Base-by-base conservation (phyloP, 2,797 vertebrate species). In the Xenentodon cancila region DNA sequence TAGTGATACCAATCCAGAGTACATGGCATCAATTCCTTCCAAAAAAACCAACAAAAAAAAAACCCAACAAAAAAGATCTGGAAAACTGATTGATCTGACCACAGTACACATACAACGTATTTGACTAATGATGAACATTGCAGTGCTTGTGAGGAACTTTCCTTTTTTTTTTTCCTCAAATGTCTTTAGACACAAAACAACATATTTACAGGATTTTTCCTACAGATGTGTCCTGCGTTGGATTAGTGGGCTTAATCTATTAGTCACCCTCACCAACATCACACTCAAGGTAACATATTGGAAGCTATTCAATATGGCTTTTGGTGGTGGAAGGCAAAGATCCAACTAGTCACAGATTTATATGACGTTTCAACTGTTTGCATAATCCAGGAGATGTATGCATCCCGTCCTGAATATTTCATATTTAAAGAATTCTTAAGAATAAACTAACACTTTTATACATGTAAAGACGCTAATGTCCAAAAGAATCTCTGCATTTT, bases 311-410 rank as follows among this genome's bases (percentile, higher is more conserved):
- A 70, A 67, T 61, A 47, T 37, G 70, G 60, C 74, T 78, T 67
- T 58, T 61, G 59, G 52, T 69, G 59, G 53, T 12, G 61, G 54
- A 54, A 71, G 68, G 68, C 75, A 77, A 67, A 46, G 53, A 81
- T 71, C 65, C 68, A 70, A 78, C 40, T 52, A 64, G 68, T 64
- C 68, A 61, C 64, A 73, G 59, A 71, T 81, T 80, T 75, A 43
- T 51, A 25, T 1, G 0, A 73, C 58, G 71, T 67, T 82, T 65
- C 6, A 34, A 68, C 56, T 42, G 71, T 88, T 88, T 80, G 71
- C 84, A 87, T 85, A 87, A 88, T 88, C 75, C 55, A 42, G 43
- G 55, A 75, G 84, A 84, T 72, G 55, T 76, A 12, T 44, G 53
- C 61, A 63, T 71, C 62, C 59, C 49, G 79, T 73, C 84, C 71